A percentile compares a stretch with the other conserved stretches of the same genome.
Conservation (phyloP, 2,888 invertebrate species). For the Drosophila robusta region DNA sequence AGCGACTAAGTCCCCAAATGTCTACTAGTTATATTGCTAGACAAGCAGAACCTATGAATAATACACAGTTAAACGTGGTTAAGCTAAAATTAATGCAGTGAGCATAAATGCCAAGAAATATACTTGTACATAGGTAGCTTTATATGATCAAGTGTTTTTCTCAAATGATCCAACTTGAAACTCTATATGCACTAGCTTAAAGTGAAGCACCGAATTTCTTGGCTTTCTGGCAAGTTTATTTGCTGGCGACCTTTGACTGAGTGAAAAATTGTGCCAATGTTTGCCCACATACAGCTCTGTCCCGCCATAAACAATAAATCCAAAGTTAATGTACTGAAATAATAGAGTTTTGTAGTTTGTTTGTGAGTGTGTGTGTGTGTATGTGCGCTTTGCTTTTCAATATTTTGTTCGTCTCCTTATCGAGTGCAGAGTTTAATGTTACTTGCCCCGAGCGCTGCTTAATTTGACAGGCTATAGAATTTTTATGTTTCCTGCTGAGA, state of each 20-base stretch:
- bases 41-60: background rate
- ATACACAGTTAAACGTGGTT: too few relatives aligned
- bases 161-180: slow-evolving; percentile 14
- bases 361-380: slow-evolving; percentile 6
- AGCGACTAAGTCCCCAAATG: too few relatives aligned
- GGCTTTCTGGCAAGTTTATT: slow-evolving; percentile 33
- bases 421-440: slow-evolving; percentile 43
- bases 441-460: slow-evolving; percentile 20
- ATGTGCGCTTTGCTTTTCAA: slow-evolving; percentile 19
- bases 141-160: background rate
- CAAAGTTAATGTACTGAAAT: slow-evolving; percentile 73
- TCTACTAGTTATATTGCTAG: background rate
- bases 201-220: slow-evolving; percentile 17
- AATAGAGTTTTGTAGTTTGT: slow-evolving; percentile 67
- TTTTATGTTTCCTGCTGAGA: slow-evolving; percentile 52
- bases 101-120: background rate
- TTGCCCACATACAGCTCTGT: slow-evolving; percentile 10
- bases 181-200: slow-evolving; percentile 4
- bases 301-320: slow-evolving; percentile 72
- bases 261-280: slow-evolving; percentile 43
- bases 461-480: slow-evolving; percentile 35
- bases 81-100: background rate
- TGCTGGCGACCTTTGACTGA: slow-evolving; percentile 50
- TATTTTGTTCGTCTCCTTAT: slow-evolving; percentile 25
- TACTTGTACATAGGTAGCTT: background rate